phyloP scores from a whole-genome alignment of 2,797 vertebrate species.

The Gymnopithys bicolor region DNA sequence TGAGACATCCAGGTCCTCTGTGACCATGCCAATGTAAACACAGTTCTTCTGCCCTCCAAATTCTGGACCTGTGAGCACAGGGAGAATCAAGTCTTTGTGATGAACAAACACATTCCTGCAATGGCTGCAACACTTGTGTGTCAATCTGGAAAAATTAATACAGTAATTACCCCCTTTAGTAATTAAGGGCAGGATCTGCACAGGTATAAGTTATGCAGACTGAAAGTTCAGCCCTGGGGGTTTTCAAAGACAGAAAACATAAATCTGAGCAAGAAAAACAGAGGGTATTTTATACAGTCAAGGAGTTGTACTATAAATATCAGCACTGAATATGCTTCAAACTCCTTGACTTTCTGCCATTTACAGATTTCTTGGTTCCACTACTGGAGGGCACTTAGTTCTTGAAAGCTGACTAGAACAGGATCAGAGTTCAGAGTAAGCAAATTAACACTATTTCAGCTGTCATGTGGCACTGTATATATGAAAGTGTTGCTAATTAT shows the following conservation, averaged over 20 bases:
- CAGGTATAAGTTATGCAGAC: neutral
- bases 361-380: neutral
- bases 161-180: neutral
- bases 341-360: neutral
- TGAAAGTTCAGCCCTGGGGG: neutral
- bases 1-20: conserved; percentile 87
- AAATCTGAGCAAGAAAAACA: neutral
- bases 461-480: neutral
- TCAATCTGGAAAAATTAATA: neutral
- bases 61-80: conserved; percentile 82
- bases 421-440: neutral
- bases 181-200: neutral
- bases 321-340: neutral
- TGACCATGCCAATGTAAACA: conserved; percentile 91
- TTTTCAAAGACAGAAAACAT: neutral
- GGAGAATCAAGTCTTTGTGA: neutral
- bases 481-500: neutral
- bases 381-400: neutral
- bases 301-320: neutral
- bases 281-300: neutral
- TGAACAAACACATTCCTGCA: neutral
- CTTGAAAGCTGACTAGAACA: neutral
- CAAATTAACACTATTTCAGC: neutral
- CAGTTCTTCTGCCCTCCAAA: conserved; percentile 86
- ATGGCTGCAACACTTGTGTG: neutral